Base-by-base conservation (phyloP, 1,140 invertebrate species). In the Bombus soroeensis region DNA sequence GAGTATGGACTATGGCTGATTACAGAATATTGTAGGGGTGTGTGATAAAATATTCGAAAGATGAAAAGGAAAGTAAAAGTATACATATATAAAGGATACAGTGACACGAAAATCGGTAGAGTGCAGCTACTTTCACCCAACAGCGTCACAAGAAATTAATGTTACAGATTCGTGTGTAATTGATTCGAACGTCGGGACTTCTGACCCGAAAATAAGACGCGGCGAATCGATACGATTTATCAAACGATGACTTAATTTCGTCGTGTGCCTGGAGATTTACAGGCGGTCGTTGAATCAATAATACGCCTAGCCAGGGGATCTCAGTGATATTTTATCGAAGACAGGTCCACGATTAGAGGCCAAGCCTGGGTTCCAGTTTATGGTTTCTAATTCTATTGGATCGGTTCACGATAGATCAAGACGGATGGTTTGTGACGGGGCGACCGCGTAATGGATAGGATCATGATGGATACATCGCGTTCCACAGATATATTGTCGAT, bases 181-280 rank as follows among this genome's bases (percentile, higher is more conserved):
- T 78, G 87, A 89, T 86, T 47, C 64, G 34, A 72, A 87, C 80
- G 43, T 76, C 70, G 68, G 71, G 68, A 15, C 81, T 76, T 32
- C 25, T 83, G 39, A 12, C 47, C 53, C 13, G 62, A 18, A 72
- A 86, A 83, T 81, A 89, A 88, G 83, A 77, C 59, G n/a, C 28
- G 74, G 43, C 22, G 47, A 25, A 66, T 81, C 80, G 80, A 53
- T 72, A 68, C 88, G 72, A 89, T 89, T 89, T 68, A 87, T 89
- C 88, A 87, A 89, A 72, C 84, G 81, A 89, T 71, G 88, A 87
- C 88, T 89, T 89, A 89, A 89, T 89, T 89, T 89, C 81, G 73
- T 75, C 83, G 32, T 15, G 32, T 15, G n/a, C n/a, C 28, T 62
- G 43, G 39, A 83, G 84, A 89, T 89, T 83, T 89, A 83, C 81